Base-by-base conservation (phyloP, 2,888 invertebrate genomes). In the Myopa tessellatipennis region DNA sequence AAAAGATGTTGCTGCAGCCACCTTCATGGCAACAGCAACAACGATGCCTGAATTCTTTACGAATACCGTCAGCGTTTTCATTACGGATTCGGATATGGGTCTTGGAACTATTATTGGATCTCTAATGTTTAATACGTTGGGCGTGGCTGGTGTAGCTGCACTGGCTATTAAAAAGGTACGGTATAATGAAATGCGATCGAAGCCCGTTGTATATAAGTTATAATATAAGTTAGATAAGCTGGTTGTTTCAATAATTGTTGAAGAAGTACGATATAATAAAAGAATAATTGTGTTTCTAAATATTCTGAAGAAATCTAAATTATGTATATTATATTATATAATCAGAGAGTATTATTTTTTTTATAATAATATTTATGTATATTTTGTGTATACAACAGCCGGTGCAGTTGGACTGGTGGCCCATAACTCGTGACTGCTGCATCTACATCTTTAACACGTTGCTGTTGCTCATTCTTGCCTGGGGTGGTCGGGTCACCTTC, bases 1-100 rank as follows among this genome's bases (percentile, higher is more conserved):
- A n/a, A 91, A 92, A 90, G 96, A 98, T 88, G 95, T 98, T 6
- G 97, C 97, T 0, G 98, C 97, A 0, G 98, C 98, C 4, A 98
- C 97, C 0, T 97, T 98, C 84, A 96, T 98, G 95, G 95, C 98
- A 0, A 93, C 96, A 3, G 98, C 97, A 2, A 97, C 97, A 0
- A 96, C 96, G 50, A 95, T 95, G 74, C 97, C 98, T 0, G 97
- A 98, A 89, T 92, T 97, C 78, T 97, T 97, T 88, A 95, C 96
- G 65, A 96, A 95, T 85, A 91, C 96, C 55, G 95, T 98, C 71
- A 96, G 95, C 1, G 95, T 95, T 0, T 95, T 96, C 83, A 88
- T 95, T 18, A 94, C 95, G 0, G 90, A 93, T 82, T 94, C 95
- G 0, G 95, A 95, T 85, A 92, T 96, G 85, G 96, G 96, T 0